Percentiles rank a stretch among this genome's conserved stretches.
phyloP scores from a whole-genome alignment of 2,888 invertebrate genomes.

The Selenia dentaria region DNA sequence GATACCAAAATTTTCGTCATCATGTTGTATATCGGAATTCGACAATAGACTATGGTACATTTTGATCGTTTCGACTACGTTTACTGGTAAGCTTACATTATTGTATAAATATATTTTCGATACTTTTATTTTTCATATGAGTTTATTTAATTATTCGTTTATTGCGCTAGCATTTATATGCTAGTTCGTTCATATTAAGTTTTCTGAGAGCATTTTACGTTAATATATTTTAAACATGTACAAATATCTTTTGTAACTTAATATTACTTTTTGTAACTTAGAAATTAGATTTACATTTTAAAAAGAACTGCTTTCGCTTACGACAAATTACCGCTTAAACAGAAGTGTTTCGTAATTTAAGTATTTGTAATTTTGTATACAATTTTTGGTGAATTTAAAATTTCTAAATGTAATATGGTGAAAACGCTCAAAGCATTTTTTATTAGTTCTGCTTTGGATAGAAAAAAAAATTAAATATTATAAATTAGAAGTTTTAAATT shows the following conservation, averaged over 20 bases:
- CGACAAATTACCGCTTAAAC: constrained; percentile 32
- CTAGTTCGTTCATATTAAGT: neutral
- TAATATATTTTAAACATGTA: constrained; percentile 30
- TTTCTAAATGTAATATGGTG: constrained; percentile 12
- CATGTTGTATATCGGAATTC: no score
- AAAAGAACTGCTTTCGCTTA: constrained; percentile 43
- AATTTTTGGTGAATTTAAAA: constrained; percentile 20
- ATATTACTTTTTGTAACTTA: constrained; percentile 36
- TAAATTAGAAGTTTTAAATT: constrained; percentile 33
- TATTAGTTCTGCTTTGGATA: neutral
- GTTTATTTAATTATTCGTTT: no score
- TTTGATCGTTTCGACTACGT: no score
- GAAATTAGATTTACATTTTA: constrained; percentile 42
- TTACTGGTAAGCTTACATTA: no score
- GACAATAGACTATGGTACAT: no score
- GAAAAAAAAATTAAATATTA: neutral
- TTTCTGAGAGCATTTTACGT: constrained; percentile 26
- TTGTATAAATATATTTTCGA: no score
- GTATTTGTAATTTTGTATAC: constrained; percentile 35
- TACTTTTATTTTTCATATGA: no score
- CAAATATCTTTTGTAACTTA: constrained; percentile 42
- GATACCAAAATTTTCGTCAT: no score
- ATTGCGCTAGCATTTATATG: constrained; percentile 1
- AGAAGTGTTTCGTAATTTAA: constrained; percentile 16
- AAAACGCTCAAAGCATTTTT: neutral